A percentile compares a stretch with the other conserved stretches of the same genome.
phyloP scores from a whole-genome alignment of 2,888 invertebrate genomes.

The Nomada fucata region DNA sequence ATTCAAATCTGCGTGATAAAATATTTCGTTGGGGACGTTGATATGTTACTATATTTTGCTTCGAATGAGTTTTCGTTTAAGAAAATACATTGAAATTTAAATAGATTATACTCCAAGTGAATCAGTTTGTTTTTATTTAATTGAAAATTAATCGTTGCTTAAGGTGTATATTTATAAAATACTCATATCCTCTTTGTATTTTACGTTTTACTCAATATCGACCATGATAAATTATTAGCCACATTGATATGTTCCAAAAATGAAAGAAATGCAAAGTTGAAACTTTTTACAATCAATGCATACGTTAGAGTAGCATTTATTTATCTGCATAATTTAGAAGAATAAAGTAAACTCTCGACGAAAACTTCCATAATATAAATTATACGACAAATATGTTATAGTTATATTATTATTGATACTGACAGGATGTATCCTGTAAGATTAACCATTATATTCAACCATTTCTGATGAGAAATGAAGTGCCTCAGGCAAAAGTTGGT shows the following conservation, averaged over 20 bases:
- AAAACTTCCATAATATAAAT: constrained; percentile 20
- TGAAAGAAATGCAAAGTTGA: not conserved
- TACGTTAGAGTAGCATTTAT: too few species aligned
- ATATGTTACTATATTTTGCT: not conserved
- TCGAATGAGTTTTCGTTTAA: not conserved
- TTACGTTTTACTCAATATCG: not conserved
- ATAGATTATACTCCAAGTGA: constrained; percentile 7
- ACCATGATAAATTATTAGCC: not conserved
- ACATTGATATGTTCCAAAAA: not conserved
- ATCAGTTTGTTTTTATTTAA: not conserved
- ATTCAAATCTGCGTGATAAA: too few species aligned
- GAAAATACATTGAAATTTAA: not conserved
- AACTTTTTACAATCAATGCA: constrained; percentile 17
- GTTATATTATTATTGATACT: not conserved
- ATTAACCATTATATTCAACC: too few species aligned
- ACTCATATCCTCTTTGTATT: constrained; percentile 25
- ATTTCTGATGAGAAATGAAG: too few species aligned
- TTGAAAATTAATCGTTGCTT: not conserved
- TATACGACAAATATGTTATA: not conserved
- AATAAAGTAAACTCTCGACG: constrained; percentile 19
- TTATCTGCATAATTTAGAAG: too few species aligned
- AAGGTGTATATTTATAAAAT: constrained; percentile 25
- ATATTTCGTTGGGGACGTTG: too few species aligned
- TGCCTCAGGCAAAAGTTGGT: too few species aligned
- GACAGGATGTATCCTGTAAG: too few species aligned